A percentile compares a stretch with the other conserved stretches of the same genome.
Evolutionary conservation across 2,113 vertebrate species (phyloP).

Genomic region (Equus quagga): DNA sequence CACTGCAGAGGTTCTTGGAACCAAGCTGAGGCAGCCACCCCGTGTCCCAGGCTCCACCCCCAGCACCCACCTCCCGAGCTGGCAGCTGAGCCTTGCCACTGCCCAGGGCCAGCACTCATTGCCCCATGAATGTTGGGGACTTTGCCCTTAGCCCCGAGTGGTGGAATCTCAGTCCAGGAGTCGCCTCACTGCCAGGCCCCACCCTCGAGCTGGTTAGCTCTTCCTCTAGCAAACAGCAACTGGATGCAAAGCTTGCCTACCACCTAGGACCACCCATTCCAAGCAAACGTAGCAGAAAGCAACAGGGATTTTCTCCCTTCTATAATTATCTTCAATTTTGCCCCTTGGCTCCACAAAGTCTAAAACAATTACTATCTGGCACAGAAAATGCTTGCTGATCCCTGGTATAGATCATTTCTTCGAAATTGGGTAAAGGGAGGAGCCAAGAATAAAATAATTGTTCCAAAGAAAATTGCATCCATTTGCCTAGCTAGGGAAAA

Average conservation of each 20-base stretch:
- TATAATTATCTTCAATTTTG: neutral
- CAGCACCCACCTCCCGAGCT: neutral
- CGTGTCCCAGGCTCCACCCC: fast-evolving
- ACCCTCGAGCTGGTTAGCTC: neutral
- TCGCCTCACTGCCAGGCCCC: neutral
- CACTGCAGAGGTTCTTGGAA: neutral
- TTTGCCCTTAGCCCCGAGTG: neutral
- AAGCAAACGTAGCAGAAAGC: neutral
- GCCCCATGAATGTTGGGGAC: neutral
- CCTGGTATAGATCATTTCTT: neutral
- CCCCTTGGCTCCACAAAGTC: neutral
- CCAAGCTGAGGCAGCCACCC: neutral
- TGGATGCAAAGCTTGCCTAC: neutral
- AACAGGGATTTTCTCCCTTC: neutral
- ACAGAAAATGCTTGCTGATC: neutral
- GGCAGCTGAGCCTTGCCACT: neutral
- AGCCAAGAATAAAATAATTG: neutral
- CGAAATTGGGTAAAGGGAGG: neutral
- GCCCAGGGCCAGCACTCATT: neutral
- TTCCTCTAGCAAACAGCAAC: neutral
- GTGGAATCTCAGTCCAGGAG: neutral
- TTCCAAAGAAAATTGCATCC: neutral
- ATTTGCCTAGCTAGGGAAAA: neutral
- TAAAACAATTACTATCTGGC: neutral
- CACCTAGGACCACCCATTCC: fast-evolving